Base-by-base conservation (phyloP, 2,888 invertebrate genomes). In the Creontiades dilutus region DNA sequence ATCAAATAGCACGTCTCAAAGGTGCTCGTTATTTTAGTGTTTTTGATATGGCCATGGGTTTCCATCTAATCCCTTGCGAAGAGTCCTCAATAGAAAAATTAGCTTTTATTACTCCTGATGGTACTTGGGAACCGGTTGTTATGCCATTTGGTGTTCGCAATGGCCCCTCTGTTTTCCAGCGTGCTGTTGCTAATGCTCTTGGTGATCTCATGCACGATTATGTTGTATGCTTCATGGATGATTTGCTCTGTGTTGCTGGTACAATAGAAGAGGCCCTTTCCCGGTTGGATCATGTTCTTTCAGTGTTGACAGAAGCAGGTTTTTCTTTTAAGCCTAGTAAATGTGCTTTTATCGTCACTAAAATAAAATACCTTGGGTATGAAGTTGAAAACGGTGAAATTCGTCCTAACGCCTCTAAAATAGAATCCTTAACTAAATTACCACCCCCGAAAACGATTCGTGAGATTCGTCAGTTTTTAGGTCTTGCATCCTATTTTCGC, bases 171-270 rank as follows among this genome's bases (percentile, higher is more conserved):
- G 92, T 92, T 0, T 93, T 93, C 76, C 92, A 93, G 75, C 90
- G 92, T 13, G 93, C 90, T 88, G 91, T 93, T 0, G 92, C 91
- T 28, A 91, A 91, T n/a, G 92, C 93, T 13, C 93, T 93, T 52
- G 55, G 91, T 61, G 91, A 92, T 1, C 86, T 93, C 0, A 91
- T 92, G 0, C 48, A 76, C 0, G 48, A 92, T 57, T 91, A 80
- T 91, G 92, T 4, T 92, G 16, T 27, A 3, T 7, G 7, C 27
- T 88, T 16, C 57, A 80, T 80, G 19, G 88, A 88, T 52, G 88
- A 93, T 81, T 52, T 92, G 4, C 91, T 92, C 14, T 91, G 92
- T 14, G 91, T 91, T 19, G 89, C 91, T 1, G 52, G 84, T 16
- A 89, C 90, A 19, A 86, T 91, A 82, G 85, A 91, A 16, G 92